Evolutionary conservation across 1,140 invertebrate species (phyloP).

Genomic region (Atta cephalotes): DNA sequence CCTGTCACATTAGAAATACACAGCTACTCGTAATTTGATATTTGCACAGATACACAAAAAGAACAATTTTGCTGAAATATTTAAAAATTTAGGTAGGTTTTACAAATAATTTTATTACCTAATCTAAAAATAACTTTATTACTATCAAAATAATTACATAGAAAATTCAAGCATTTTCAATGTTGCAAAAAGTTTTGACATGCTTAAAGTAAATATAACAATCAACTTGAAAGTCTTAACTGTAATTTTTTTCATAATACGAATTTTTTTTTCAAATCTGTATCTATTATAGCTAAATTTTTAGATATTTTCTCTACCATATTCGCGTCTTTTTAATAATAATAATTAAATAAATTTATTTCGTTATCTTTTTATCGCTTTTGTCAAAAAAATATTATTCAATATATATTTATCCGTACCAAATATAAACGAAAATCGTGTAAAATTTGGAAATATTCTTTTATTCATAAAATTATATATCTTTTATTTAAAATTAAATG

Average conservation of each 20-base stretch:
- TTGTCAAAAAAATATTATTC: background rate
- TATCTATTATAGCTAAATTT: too few relatives aligned
- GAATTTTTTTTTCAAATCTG: too few relatives aligned
- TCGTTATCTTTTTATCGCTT: background rate
- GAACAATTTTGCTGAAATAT: too few relatives aligned
- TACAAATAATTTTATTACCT: too few relatives aligned
- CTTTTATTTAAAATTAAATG: slow-evolving; percentile 9
- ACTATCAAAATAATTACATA: too few relatives aligned
- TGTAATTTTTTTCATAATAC: too few relatives aligned
- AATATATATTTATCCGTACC: background rate
- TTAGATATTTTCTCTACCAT: background rate
- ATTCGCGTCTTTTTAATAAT: background rate
- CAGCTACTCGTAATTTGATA: slow-evolving; percentile 29
- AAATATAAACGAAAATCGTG: background rate
- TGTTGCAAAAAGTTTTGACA: too few relatives aligned
- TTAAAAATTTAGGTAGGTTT: too few relatives aligned
- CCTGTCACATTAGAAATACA: background rate
- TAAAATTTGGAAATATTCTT: background rate
- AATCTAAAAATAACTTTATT: too few relatives aligned
- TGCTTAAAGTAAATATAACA: too few relatives aligned
- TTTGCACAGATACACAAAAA: background rate
- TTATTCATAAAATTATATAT: background rate
- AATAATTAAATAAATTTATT: background rate
- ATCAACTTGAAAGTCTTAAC: too few relatives aligned
- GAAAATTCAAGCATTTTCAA: too few relatives aligned